phyloP scores from a whole-genome alignment of 1,140 invertebrate species.

The Paraescarpia echinospica region DNA sequence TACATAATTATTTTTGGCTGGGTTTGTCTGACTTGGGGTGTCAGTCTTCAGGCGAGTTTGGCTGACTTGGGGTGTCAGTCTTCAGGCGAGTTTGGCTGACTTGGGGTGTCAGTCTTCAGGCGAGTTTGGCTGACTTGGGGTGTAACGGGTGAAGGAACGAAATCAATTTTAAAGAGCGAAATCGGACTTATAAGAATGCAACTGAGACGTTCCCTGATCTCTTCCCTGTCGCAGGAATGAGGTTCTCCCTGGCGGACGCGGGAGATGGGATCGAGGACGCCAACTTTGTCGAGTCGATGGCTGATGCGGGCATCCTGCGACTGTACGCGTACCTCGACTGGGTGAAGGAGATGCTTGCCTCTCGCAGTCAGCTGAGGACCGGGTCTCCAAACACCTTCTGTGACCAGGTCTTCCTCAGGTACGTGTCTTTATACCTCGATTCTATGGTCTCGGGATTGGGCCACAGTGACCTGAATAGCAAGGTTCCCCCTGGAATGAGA shows the following conservation, averaged over 20 bases:
- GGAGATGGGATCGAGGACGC: constrained; percentile 99
- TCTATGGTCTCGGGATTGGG: no score
- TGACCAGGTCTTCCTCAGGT: constrained; percentile 83
- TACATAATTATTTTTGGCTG: no score
- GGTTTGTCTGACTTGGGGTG: no score
- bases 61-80: no score
- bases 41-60: no score
- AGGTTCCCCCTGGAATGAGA: no score
- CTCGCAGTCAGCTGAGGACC: constrained; percentile 68
- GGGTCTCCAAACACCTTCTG: constrained; percentile 71
- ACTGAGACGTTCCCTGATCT: not conserved
- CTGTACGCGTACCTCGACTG: constrained; percentile 84
- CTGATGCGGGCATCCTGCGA: constrained; percentile 92
- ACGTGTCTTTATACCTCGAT: not conserved
- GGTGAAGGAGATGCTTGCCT: constrained; percentile 84
- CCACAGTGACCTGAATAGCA: no score
- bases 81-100: no score
- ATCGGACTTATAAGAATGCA: not conserved
- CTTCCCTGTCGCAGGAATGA: constrained; percentile 63
- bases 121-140: no score
- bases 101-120: no score
- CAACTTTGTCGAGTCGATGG: constrained; percentile 93
- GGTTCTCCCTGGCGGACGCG: constrained; percentile 90
- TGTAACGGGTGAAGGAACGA: not conserved
- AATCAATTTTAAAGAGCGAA: not conserved